phyloP scores from a whole-genome alignment of 64 coral and sea anemone genomes.

The Actinia equina region DNA sequence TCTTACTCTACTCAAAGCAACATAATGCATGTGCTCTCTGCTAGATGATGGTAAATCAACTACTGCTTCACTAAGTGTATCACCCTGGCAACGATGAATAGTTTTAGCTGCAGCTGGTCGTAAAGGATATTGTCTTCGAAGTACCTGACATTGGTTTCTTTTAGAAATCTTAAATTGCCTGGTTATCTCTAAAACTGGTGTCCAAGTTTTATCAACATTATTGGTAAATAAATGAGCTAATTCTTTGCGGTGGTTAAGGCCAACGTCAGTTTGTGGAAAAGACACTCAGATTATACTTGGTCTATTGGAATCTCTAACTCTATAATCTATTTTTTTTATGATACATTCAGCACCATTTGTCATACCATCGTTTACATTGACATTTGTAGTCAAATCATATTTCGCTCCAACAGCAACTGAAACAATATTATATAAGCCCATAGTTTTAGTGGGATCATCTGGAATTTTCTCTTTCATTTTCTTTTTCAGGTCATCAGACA shows the following conservation, averaged over 20 bases:
- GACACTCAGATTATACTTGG: constrained; percentile 47
- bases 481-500: constrained; percentile 1
- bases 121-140: constrained; percentile 34
- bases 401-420: constrained; percentile 21
- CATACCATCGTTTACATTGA: constrained; percentile 40
- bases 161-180: constrained; percentile 25
- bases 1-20: constrained; percentile 52
- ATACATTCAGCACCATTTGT: constrained; percentile 57
- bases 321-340: constrained; percentile 39
- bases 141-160: constrained; percentile 2
- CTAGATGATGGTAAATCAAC: constrained; percentile 46
- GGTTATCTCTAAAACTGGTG: constrained; percentile 11
- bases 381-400: constrained; percentile 47
- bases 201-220: constrained; percentile 28
- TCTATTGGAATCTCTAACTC: constrained; percentile 32
- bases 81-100: constrained; percentile 41
- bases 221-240: constrained; percentile 24
- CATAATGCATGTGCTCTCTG: constrained; percentile 67
- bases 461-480: constrained; percentile 13
- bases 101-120: constrained; percentile 27
- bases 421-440: not conserved
- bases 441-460: constrained; percentile 13
- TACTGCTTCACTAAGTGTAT: constrained; percentile 42
- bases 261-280: constrained; percentile 27
- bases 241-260: constrained; percentile 34